Percentiles rank a stretch among this genome's conserved stretches.
These are phyloP conservation scores for Enteromius argenteus DNA, from an alignment of 2,797 vertebrate genomes.

Conservation along the genomic window DNA sequence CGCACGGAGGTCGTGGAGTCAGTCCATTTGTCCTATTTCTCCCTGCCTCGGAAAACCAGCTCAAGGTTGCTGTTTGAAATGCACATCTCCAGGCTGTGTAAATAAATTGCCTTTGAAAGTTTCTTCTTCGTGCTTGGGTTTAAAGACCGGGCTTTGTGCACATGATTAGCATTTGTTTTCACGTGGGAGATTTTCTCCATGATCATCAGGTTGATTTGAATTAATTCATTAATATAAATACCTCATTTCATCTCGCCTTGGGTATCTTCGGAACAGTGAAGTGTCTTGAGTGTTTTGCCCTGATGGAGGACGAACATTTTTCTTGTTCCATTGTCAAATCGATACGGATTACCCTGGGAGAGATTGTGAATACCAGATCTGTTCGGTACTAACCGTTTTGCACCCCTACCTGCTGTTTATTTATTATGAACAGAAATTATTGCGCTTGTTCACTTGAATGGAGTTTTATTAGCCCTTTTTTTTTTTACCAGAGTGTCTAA, in stretches of 20 bases:
- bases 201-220: conserved; percentile 18
- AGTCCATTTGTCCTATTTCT: conserved; percentile 52
- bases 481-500: neutral
- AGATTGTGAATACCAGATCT: conserved; percentile 34
- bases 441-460: conserved; percentile 1
- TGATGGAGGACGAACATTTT: neutral
- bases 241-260: neutral
- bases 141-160: conserved; percentile 1
- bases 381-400: conserved; percentile 30
- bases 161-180: conserved; percentile 18
- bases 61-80: conserved; percentile 50
- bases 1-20: conserved; percentile 35
- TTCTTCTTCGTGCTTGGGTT: conserved; percentile 4
- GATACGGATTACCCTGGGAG: conserved; percentile 37
- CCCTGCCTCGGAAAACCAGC: conserved; percentile 50
- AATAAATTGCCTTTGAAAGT: conserved; percentile 53
- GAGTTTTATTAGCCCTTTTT: conserved; percentile 1
- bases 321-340: conserved; percentile 45
- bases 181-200: neutral
- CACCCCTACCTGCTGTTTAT: conserved; percentile 42
- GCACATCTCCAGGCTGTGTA: conserved; percentile 39
- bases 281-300: neutral
- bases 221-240: conserved; percentile 34
- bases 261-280: conserved; percentile 3
- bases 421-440: conserved; percentile 29